A percentile compares a stretch with the other conserved stretches of the same genome.
Evolutionary conservation across 2,797 vertebrate species (phyloP).

Genomic region (Falco biarmicus): DNA sequence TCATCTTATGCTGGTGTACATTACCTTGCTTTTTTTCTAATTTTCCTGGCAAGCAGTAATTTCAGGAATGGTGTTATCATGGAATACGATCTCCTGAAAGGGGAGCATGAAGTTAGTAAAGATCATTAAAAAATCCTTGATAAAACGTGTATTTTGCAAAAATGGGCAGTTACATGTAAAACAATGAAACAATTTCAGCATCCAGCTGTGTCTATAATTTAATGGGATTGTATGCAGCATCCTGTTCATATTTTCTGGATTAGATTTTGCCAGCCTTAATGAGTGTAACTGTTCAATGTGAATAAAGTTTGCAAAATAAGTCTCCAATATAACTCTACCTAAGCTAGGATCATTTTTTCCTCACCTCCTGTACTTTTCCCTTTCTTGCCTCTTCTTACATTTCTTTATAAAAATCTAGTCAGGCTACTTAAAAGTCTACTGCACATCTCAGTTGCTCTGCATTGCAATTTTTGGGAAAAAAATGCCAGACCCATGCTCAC

Average conservation of each 20-base stretch:
- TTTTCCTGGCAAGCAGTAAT: not conserved
- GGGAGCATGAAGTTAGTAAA: not conserved
- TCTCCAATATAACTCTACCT: not conserved
- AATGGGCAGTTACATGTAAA: not conserved
- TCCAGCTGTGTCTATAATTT: not conserved
- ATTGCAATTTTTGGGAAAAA: not conserved
- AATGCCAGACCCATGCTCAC: not conserved
- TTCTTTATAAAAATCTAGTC: not conserved
- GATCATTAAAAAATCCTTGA: not conserved
- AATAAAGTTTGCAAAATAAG: not conserved
- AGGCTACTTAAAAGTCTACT: not conserved
- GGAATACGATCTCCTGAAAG: not conserved
- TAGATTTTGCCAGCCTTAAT: not conserved
- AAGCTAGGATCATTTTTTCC: not conserved
- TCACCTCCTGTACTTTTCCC: not conserved
- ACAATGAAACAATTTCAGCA: not conserved
- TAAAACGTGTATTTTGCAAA: not conserved
- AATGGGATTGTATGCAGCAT: not conserved
- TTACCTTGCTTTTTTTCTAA: not conserved
- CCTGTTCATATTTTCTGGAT: not conserved
- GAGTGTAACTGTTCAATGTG: not conserved
- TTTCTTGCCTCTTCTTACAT: not conserved
- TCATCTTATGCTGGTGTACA: not conserved
- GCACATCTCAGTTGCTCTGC: not conserved
- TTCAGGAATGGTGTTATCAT: not conserved